These are phyloP conservation scores for Setophaga coronata DNA, from an alignment of 2,113 vertebrate genomes.

Conservation along the genomic window DNA sequence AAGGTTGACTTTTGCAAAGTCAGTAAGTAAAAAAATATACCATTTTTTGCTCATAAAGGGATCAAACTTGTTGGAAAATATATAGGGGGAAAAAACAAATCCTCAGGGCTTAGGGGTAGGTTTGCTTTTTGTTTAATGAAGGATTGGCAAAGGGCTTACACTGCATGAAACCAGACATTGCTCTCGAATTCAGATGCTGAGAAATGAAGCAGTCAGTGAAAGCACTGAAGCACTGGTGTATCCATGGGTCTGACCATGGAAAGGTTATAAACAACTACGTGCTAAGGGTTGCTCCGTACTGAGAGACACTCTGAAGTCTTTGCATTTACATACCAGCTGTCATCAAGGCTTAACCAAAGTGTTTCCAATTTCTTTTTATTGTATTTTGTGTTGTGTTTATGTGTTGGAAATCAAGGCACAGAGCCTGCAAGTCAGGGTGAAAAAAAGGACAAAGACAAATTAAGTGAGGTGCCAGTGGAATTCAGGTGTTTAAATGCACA, in stretches of 20 bases:
- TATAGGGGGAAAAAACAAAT: rapidly evolving
- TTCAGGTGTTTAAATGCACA: not conserved
- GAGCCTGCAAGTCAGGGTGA: not conserved
- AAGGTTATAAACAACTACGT: not conserved
- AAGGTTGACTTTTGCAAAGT: not conserved
- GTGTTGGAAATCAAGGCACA: not conserved
- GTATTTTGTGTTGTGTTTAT: not conserved
- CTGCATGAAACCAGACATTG: not conserved
- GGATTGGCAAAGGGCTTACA: not conserved
- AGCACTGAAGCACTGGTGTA: rapidly evolving
- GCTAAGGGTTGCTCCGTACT: not conserved
- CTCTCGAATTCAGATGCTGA: not conserved
- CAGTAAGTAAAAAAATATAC: not conserved
- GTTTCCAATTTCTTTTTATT: not conserved
- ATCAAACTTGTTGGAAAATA: not conserved
- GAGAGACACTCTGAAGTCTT: not conserved
- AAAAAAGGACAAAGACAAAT: not conserved
- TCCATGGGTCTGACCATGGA: not conserved
- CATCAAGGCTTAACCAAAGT: not conserved
- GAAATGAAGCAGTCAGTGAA: not conserved
- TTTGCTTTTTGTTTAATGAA: not conserved
- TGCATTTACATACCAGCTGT: slow-evolving; percentile 9
- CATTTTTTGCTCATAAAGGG: not conserved
- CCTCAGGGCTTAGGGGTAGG: not conserved
- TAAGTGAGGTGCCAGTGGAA: not conserved